These are phyloP conservation scores for Limnodromus scolopaceus DNA, from an alignment of 2,797 vertebrate species.

Conservation along the genomic window DNA sequence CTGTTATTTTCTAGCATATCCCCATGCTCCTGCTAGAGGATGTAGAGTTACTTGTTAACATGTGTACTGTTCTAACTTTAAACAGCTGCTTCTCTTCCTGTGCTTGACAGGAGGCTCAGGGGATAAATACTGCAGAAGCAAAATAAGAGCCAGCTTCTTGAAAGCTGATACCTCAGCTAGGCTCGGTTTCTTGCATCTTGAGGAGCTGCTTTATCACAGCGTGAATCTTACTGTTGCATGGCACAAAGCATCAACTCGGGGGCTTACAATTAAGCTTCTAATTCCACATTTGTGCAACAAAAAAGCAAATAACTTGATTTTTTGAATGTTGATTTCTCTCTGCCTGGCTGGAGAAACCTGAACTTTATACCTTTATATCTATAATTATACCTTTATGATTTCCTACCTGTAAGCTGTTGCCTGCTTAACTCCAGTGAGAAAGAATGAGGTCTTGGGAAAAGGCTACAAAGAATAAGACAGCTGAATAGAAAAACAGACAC, in stretches of 20 bases:
- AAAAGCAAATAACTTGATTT: background rate
- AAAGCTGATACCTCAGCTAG: background rate
- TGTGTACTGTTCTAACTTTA: conserved; percentile 81
- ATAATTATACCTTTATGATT: background rate
- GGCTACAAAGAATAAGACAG: background rate
- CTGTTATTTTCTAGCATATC: background rate
- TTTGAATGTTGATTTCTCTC: background rate
- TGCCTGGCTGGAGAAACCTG: background rate
- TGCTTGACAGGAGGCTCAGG: conserved; percentile 9
- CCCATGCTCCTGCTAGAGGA: background rate
- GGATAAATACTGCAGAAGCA: conserved; percentile 11
- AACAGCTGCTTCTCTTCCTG: conserved; percentile 72
- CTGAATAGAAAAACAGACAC: background rate
- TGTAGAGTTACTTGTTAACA: conserved; percentile 82
- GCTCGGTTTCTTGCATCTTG: conserved; percentile 36
- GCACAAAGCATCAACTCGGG: background rate
- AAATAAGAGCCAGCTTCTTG: conserved; percentile 26
- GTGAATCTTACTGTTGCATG: background rate
- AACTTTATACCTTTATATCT: background rate
- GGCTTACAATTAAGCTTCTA: background rate
- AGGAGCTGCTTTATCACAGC: conserved; percentile 1
- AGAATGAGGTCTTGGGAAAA: background rate
- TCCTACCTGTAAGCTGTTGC: background rate
- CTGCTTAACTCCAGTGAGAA: background rate
- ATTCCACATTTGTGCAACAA: background rate